phyloP scores from a whole-genome alignment of 2,888 invertebrate genomes.

The Drosophila nigritarsus region DNA sequence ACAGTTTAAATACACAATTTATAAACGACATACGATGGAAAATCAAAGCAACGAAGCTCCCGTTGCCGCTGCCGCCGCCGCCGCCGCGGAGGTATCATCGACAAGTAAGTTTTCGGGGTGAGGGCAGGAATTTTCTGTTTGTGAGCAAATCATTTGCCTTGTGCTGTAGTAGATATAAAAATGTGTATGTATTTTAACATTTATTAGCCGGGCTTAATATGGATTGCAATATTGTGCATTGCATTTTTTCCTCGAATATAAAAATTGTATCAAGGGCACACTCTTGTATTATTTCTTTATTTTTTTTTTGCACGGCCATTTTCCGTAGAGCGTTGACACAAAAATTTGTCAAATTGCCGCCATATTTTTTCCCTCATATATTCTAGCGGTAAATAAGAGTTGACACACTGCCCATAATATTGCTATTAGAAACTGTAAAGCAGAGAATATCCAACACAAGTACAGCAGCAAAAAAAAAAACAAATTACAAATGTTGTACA shows the following conservation, averaged over 20 bases:
- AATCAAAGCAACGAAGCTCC: conserved; percentile 79
- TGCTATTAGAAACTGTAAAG: conserved; percentile 45
- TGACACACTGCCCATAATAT: conserved; percentile 56
- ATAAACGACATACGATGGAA: conserved; percentile 77
- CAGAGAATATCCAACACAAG: conserved; percentile 29
- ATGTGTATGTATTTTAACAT: conserved; percentile 27
- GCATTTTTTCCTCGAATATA: conserved; percentile 19
- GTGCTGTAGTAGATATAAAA: conserved; percentile 21
- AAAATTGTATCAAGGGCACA: conserved; percentile 71
- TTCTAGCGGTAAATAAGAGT: conserved; percentile 74
- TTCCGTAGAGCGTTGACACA: conserved; percentile 55
- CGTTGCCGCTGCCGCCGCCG: conserved; percentile 79
- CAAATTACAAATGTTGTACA: conserved; percentile 37
- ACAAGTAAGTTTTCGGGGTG: conserved; percentile 82
- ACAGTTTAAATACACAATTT: conserved; percentile 74
- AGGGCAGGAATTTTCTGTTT: conserved; percentile 46
- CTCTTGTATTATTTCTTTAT: conserved; percentile 19
- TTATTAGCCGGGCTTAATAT: conserved; percentile 45
- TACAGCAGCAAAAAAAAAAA: conserved; percentile 51
- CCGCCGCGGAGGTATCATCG: conserved; percentile 84
- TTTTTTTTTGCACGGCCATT: conserved; percentile 63
- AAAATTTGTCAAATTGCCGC: conserved; percentile 71
- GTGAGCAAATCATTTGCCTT: conserved; percentile 39
- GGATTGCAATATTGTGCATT: conserved; percentile 29
- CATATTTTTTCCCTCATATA: conserved; percentile 52